A percentile compares a stretch with the other conserved stretches of the same genome.
Evolutionary conservation across 2,113 vertebrate genomes (phyloP).

Genomic region (Proteles cristata): DNA sequence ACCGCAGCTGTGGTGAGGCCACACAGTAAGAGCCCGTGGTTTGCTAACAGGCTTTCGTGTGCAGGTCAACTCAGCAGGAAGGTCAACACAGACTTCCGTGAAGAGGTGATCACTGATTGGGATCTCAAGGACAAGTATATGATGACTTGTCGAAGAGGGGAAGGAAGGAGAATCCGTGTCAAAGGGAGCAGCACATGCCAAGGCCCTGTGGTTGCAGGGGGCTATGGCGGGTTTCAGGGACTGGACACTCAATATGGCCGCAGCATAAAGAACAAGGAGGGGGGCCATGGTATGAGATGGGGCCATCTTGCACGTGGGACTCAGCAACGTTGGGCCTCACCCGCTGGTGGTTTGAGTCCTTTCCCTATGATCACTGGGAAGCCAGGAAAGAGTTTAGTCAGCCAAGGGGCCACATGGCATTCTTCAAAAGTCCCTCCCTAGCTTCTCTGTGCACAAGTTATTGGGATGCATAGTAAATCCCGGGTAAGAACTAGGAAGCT

Average conservation of each 20-base stretch:
- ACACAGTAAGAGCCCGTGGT: not conserved
- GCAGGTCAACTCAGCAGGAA: not conserved
- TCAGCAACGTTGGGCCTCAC: not conserved
- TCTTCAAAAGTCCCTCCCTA: conserved; percentile 1
- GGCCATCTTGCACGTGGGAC: not conserved
- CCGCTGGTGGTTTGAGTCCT: not conserved
- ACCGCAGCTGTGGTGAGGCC: not conserved
- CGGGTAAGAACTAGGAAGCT: not conserved
- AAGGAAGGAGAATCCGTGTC: not conserved
- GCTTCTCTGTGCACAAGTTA: not conserved
- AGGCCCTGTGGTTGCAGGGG: not conserved
- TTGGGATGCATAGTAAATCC: not conserved
- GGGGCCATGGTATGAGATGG: not conserved
- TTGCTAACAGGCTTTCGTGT: not conserved
- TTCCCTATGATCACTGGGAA: not conserved
- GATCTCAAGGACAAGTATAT: not conserved
- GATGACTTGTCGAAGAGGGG: not conserved
- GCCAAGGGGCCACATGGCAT: not conserved
- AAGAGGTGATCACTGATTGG: not conserved
- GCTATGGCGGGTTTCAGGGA: not conserved
- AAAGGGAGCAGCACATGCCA: not conserved
- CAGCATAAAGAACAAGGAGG: not conserved
- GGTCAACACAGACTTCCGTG: not conserved
- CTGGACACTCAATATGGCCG: not conserved
- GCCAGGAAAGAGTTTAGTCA: not conserved